These are phyloP conservation scores for Selenia dentaria DNA, from an alignment of 2,888 invertebrate genomes.

Conservation along the genomic window DNA sequence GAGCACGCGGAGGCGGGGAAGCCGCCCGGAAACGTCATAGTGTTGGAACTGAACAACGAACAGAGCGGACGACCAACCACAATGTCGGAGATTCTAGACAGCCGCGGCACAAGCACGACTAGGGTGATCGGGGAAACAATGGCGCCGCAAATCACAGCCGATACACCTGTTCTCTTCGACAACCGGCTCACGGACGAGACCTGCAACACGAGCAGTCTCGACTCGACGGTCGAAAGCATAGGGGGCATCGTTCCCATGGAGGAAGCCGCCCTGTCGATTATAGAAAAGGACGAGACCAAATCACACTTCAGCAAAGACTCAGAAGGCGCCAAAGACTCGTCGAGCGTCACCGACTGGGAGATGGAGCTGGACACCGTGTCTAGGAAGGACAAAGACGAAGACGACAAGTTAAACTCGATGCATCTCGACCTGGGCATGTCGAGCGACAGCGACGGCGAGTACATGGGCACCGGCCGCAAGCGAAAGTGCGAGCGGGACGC, in stretches of 20 bases:
- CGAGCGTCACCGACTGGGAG: conserved; percentile 85
- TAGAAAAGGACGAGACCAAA: conserved; percentile 57
- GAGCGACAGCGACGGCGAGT: conserved; percentile 77
- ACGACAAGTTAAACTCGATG: conserved; percentile 74
- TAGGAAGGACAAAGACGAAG: conserved; percentile 69
- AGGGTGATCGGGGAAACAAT: conserved; percentile 53
- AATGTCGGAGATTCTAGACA: conserved; percentile 76
- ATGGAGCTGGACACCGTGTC: conserved; percentile 83
- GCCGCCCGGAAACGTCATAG: conserved; percentile 73
- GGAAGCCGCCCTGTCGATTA: conserved; percentile 51
- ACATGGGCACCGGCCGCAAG: conserved; percentile 62
- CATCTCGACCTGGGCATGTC: conserved; percentile 80
- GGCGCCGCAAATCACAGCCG: conserved; percentile 75
- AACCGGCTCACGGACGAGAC: conserved; percentile 66
- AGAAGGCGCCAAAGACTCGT: conserved; percentile 64
- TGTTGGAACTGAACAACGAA: conserved; percentile 77
- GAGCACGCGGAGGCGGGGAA: conserved; percentile 66
- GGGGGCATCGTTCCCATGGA: conserved; percentile 63
- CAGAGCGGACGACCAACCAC: conserved; percentile 73
- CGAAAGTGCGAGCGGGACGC: conserved; percentile 58
- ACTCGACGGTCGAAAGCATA: conserved; percentile 69
- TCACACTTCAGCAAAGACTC: conserved; percentile 56
- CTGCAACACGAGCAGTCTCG: conserved; percentile 72
- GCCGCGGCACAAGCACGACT: conserved; percentile 48
- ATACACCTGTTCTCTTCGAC: conserved; percentile 83